These are phyloP conservation scores for Phortica okadai DNA, from an alignment of 2,888 invertebrate genomes.

Conservation along the genomic window DNA sequence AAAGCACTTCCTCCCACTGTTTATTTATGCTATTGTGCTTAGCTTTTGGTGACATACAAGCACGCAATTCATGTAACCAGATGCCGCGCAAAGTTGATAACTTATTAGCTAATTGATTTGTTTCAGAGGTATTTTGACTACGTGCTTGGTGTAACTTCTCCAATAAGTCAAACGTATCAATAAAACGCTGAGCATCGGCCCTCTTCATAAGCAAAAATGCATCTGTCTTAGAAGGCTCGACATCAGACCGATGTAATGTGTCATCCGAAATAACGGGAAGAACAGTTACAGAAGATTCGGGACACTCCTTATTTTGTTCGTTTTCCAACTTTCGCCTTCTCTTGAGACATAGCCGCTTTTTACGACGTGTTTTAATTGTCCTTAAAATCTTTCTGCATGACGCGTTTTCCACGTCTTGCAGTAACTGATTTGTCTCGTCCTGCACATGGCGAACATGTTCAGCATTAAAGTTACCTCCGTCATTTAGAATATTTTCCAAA, in stretches of 20 bases:
- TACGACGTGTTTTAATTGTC: conserved; percentile 27
- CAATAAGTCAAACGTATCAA: conserved; percentile 61
- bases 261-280: background rate
- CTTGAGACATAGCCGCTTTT: conserved; percentile 39
- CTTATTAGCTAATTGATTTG: conserved; percentile 45
- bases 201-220: conserved; percentile 43
- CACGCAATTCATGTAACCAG: conserved; percentile 63
- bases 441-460: background rate
- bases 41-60: conserved; percentile 38
- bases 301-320: background rate
- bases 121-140: conserved; percentile 36
- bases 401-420: background rate
- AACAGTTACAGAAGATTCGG: background rate
- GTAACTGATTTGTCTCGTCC: background rate
- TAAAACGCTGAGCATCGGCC: conserved; percentile 57
- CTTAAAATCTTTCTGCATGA: background rate
- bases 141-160: conserved; percentile 59
- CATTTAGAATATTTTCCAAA: conserved; percentile 43
- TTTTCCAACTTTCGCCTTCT: conserved; percentile 31
- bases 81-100: conserved; percentile 54
- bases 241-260: background rate
- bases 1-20: conserved; percentile 66
- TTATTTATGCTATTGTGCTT: conserved; percentile 43
- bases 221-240: background rate
- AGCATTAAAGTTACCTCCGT: background rate